Evolutionary conservation across 2,113 vertebrate species (phyloP).

Genomic region (Sphaerodactylus townsendi): DNA sequence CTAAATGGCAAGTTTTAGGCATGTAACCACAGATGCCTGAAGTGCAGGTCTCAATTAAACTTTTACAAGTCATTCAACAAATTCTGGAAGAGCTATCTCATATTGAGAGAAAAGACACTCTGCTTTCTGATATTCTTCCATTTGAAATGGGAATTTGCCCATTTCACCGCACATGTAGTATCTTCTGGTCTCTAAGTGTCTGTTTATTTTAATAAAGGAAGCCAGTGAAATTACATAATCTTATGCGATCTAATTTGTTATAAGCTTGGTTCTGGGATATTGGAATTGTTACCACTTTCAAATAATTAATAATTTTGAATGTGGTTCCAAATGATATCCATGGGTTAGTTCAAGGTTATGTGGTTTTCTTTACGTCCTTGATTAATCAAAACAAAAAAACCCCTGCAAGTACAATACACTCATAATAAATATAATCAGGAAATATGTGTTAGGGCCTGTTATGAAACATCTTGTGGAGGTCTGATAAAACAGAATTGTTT

Average conservation of each 20-base stretch:
- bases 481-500: slow-evolving; percentile 29
- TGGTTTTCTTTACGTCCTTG: not conserved
- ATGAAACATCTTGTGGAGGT: slow-evolving; percentile 39
- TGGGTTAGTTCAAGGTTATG: not conserved
- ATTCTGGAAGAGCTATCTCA: slow-evolving; percentile 44
- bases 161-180: not conserved
- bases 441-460: slow-evolving; percentile 41
- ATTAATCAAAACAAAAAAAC: slow-evolving; percentile 36
- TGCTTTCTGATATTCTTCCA: slow-evolving; percentile 25
- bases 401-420: slow-evolving; percentile 35
- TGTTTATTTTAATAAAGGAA: not conserved
- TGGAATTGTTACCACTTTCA: not conserved
- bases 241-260: not conserved
- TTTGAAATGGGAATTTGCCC: slow-evolving; percentile 38
- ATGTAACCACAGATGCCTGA: slow-evolving; percentile 38
- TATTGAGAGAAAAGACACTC: not conserved
- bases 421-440: too few relatives aligned
- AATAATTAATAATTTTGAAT: not conserved
- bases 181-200: not conserved
- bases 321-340: not conserved
- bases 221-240: not conserved
- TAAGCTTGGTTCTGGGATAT: not conserved
- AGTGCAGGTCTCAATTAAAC: slow-evolving; percentile 40
- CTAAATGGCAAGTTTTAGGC: slow-evolving; percentile 38
- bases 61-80: slow-evolving; percentile 49